Evolutionary conservation across 1,140 invertebrate species (phyloP), one percentile per base, ranked within the genome.

Genomic region (Trichonephila clavata): DNA sequence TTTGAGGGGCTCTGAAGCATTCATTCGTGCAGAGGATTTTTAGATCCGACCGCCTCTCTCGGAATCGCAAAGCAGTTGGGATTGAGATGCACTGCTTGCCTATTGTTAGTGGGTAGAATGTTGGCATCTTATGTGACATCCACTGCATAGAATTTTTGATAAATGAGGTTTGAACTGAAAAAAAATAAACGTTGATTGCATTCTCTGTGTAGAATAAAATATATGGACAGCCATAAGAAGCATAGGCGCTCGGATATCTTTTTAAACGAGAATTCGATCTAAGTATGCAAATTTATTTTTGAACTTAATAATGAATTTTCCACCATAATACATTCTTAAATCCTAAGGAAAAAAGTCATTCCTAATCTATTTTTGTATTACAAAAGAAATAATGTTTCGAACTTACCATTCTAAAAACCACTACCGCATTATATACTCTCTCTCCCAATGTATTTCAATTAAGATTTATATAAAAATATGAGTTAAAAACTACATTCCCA

Each of bases 1-100:
- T 24, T 59, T 24, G 3, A 27, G 81, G 18, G 57, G n/a, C 43
- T 43, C 32, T 18, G 77, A 32, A 59, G 81, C 21, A 24, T 24
- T n/a, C 81, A 84, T 84, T 84, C 81, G 43, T 77, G 32, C 71
- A 77, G 71, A 77, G 14, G 71, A 27, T 77, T 77, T 77, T 77
- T 18, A 39, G 71, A 5, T 18, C 27, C 68, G 6, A 32, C 32
- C 24, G 65, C 24, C 50, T 68, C 65, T 10, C 65, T 13, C n/a
- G 65, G 65, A 68, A 65, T 65, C 63, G 63, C 63, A 71, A 71
- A 39, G 16, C 68, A 77, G 68, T 32, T 32, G 24, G 27, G 71
- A 77, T 16, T 7, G 71, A 32, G 5, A 8, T 3, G 24, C 32
- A 77, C 27, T 77, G 71, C n/a, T 77, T 27, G 71, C 27, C 71